Percentiles rank a stretch among this genome's conserved stretches.
Evolutionary conservation across 2,797 vertebrate genomes (phyloP).

Genomic region (Schizothorax lantsangensis): DNA sequence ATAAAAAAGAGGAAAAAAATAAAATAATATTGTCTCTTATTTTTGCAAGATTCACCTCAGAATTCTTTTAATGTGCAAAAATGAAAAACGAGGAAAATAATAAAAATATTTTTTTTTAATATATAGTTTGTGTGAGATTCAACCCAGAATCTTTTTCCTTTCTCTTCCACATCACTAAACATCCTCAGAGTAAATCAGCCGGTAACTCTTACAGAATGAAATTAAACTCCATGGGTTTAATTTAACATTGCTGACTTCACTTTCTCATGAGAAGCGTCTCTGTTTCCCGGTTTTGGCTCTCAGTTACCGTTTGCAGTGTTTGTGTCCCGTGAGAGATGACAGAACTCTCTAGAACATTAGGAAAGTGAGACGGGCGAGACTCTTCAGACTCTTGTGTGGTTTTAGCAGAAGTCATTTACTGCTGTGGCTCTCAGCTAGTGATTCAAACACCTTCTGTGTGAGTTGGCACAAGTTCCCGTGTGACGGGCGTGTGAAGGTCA

Average conservation of each 20-base stretch:
- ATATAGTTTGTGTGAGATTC: not conserved
- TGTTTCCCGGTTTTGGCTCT: not conserved
- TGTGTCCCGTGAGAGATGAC: not conserved
- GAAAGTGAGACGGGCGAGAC: not conserved
- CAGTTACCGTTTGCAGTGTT: not conserved
- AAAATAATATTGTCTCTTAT: too few relatives aligned
- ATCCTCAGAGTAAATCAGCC: not conserved
- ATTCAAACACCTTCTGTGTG: conserved; percentile 40
- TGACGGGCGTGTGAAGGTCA: conserved; percentile 47
- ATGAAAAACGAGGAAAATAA: too few relatives aligned
- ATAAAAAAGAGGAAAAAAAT: too few relatives aligned
- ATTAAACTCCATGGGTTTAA: not conserved
- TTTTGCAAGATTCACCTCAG: too few relatives aligned
- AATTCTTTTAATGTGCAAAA: too few relatives aligned
- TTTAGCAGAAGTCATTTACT: not conserved
- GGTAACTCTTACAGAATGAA: not conserved
- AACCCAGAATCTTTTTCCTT: not conserved
- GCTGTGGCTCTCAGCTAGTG: not conserved
- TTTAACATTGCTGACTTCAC: not conserved
- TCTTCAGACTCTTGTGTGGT: not conserved
- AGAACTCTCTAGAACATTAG: not conserved
- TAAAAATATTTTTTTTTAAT: too few relatives aligned
- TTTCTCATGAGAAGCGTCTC: not conserved
- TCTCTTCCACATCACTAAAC: not conserved
- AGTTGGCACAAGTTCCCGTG: conserved; percentile 34